Conservation (phyloP, 1,140 invertebrate genomes). For the Sinonovacula constricta region DNA sequence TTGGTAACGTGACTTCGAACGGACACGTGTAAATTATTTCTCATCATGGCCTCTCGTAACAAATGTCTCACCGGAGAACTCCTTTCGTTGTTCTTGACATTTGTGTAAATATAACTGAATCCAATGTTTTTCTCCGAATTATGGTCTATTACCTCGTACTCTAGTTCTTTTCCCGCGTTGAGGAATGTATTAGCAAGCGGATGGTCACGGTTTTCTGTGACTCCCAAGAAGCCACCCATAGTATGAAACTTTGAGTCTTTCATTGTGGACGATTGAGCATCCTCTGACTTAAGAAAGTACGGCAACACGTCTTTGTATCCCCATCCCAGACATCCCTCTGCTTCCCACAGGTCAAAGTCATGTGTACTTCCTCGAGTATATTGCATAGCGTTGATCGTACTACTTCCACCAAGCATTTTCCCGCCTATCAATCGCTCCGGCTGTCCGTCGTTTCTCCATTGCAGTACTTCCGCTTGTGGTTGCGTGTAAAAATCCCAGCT, state of each 20-base stretch:
- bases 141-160: slow-evolving; percentile 75
- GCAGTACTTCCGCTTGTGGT: slow-evolving; percentile 88
- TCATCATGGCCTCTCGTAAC: neutral
- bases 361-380: slow-evolving; percentile 93
- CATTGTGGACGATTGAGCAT: slow-evolving; percentile 9
- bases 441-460: slow-evolving; percentile 80
- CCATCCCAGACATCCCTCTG: slow-evolving; percentile 82
- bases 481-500: slow-evolving; percentile 97
- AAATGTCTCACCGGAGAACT: slow-evolving; percentile 22
- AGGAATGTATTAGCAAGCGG: slow-evolving; percentile 7
- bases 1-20: slow-evolving; percentile 7
- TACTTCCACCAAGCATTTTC: slow-evolving; percentile 79
- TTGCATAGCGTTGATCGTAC: slow-evolving; percentile 74
- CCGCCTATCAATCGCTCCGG: slow-evolving; percentile 83
- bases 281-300: slow-evolving; percentile 82
- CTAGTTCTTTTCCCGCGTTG: slow-evolving; percentile 49
- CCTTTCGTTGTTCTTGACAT: slow-evolving; percentile 6
- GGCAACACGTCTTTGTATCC: slow-evolving; percentile 41
- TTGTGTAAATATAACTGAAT: slow-evolving; percentile 22
- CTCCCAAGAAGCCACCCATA: slow-evolving; percentile 16
- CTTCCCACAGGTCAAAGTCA: slow-evolving; percentile 95
- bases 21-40: slow-evolving; percentile 18
- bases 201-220: neutral
- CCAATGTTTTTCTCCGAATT: slow-evolving; percentile 35
- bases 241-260: slow-evolving; percentile 28